These are phyloP conservation scores for Aphaenogaster rudis DNA, from an alignment of 1,140 invertebrate genomes.

Conservation along the genomic window DNA sequence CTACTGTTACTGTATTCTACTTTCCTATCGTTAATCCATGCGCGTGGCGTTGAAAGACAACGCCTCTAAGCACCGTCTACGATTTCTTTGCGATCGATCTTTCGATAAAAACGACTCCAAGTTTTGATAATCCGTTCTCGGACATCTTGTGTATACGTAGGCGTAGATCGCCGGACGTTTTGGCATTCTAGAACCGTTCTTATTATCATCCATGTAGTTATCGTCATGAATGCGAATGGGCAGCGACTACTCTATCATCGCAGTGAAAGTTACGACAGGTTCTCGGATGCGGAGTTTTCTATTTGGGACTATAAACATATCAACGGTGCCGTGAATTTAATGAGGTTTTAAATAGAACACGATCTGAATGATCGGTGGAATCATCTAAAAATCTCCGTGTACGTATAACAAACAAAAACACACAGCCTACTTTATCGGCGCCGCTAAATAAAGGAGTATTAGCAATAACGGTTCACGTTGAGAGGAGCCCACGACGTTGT, in stretches of 20 bases:
- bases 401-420: background rate
- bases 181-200: conserved; percentile 41
- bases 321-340: conserved; percentile 37
- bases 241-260: conserved; percentile 52
- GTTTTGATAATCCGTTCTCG: background rate
- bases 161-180: conserved; percentile 7
- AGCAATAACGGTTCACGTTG: background rate
- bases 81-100: background rate
- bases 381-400: background rate
- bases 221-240: conserved; percentile 54
- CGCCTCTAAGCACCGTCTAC: background rate
- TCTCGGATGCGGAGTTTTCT: conserved; percentile 49
- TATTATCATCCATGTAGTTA: conserved; percentile 41
- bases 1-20: background rate
- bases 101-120: background rate
- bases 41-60: background rate
- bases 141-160: too few relatives aligned
- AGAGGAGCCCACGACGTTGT: background rate
- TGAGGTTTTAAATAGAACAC: conserved; percentile 23
- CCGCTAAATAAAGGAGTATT: background rate
- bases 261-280: conserved; percentile 58
- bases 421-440: background rate
- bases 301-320: conserved; percentile 51
- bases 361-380: conserved; percentile 5
- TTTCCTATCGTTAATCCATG: background rate